These are phyloP conservation scores for Trypoxylus dichotomus DNA, from an alignment of 1,140 invertebrate genomes.

Conservation along the genomic window DNA sequence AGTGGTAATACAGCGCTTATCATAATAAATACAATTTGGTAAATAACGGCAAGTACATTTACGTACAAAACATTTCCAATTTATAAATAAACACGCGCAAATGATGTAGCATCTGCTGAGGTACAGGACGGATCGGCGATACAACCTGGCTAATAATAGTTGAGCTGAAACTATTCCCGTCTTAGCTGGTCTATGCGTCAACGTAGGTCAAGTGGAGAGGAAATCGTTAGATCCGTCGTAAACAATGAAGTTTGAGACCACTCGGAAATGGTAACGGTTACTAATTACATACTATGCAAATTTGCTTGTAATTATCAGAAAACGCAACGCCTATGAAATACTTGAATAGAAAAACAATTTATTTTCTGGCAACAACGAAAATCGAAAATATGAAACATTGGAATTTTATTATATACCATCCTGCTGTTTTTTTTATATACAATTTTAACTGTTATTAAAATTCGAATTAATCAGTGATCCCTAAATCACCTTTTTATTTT, in stretches of 20 bases:
- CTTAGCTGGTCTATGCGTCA: slow-evolving; percentile 28
- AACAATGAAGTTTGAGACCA: background rate
- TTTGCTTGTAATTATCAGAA: no score
- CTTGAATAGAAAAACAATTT: no score
- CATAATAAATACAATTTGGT: background rate
- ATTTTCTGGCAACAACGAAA: no score
- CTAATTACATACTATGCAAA: background rate
- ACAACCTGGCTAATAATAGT: slow-evolving; percentile 31
- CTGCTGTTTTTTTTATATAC: no score
- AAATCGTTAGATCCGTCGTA: slow-evolving; percentile 28
- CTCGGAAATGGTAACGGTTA: background rate
- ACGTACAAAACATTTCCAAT: background rate
- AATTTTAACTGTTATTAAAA: no score
- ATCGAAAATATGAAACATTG: no score
- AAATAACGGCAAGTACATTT: slow-evolving; percentile 1
- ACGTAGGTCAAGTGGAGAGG: slow-evolving; percentile 32
- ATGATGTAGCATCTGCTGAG: slow-evolving; percentile 25
- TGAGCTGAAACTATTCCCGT: slow-evolving; percentile 34
- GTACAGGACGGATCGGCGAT: background rate
- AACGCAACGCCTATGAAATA: no score
- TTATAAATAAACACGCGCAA: slow-evolving; percentile 22
- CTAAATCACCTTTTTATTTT: no score
- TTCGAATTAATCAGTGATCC: no score
- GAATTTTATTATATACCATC: no score
- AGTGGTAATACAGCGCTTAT: background rate